Evolutionary conservation across 2,888 invertebrate genomes (phyloP), one percentile per base, ranked within the genome.

Genomic region (Chrysolina haemoptera): DNA sequence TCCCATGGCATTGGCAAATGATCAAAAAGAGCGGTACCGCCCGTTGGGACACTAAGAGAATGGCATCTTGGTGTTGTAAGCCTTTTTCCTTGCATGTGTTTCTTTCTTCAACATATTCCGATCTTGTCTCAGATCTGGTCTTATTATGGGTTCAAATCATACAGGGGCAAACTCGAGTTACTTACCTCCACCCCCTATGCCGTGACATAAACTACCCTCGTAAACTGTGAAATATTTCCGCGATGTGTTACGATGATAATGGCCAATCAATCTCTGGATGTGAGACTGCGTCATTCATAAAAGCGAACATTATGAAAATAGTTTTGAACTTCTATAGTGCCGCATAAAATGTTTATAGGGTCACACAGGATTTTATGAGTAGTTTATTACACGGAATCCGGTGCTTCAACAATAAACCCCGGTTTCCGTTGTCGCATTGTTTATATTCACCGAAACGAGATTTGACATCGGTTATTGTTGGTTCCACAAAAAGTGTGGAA

Each of bases 231-330:
- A 20, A 14, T 20, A 53, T 11, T 20, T 5, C 8, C n/a, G 27
- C n/a, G 59, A 59, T 59, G 59, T 59, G 35, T 59, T 59, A 35
- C n/a, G n/a, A 59, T 3, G 59, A 22, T 16, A 59, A 59, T 59
- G 59, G 22, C 27, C 10, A 22, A 59, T 59, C 59, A 59, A 59
- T 59, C 22, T 59, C 27, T 16, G 6, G 14, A 9, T 6, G 27
- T n/a, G 1, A 59, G 22, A 27, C 35, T 59, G 59, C 35, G 35
- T 3, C 35, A 35, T 16, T 59, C 59, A 59, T 59, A 59, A 59
- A 59, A n/a, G n/a, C 35, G 27, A n/a, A n/a, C 50, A n/a, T n/a
- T 14, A 27, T 59, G 59, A 27, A 59, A 59, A 59, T 35, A n/a
- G 35, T 27, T 59, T 59, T 59, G 9, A 27, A 16, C 22, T 59